phyloP scores from a whole-genome alignment of 2,797 vertebrate genomes.

The Coilia nasus region DNA sequence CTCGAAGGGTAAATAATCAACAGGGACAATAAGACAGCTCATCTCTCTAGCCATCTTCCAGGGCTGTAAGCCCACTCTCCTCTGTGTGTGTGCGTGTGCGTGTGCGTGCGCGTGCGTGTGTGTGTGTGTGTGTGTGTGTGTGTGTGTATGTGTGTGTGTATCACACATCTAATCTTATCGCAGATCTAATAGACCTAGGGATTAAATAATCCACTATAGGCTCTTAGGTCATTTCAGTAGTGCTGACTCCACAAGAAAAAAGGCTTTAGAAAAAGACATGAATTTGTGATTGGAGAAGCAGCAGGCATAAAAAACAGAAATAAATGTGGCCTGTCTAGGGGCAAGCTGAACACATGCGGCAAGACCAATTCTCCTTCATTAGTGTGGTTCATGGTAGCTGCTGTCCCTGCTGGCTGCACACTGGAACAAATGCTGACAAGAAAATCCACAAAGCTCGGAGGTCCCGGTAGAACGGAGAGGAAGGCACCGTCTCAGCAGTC shows the following conservation, averaged over 20 bases:
- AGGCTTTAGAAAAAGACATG: slow-evolving; percentile 11
- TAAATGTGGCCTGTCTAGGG: not conserved
- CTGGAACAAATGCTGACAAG: slow-evolving; percentile 19
- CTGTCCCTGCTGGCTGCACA: not conserved
- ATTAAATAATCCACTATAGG: slow-evolving; percentile 23
- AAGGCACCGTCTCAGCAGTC: not conserved
- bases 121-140: not conserved
- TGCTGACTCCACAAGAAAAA: slow-evolving; percentile 40
- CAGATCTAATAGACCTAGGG: not conserved
- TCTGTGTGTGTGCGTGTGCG: too few species aligned
- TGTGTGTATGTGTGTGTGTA: not conserved
- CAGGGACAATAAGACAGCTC: not conserved
- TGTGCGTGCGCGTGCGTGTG: not conserved
- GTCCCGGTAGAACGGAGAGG: not conserved
- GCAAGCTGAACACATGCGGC: slow-evolving; percentile 31
- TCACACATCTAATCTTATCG: not conserved
- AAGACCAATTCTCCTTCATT: slow-evolving; percentile 8
- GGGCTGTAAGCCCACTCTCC: too few species aligned
- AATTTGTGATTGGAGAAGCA: not conserved
- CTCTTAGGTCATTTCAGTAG: slow-evolving; percentile 32
- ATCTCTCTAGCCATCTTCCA: not conserved
- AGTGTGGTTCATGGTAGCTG: not conserved
- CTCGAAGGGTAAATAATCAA: not conserved
- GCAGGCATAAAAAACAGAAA: not conserved
- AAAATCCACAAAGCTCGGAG: not conserved